Base-by-base conservation (phyloP, 2,888 invertebrate species). In the Archaeoteleia sp. region DNA sequence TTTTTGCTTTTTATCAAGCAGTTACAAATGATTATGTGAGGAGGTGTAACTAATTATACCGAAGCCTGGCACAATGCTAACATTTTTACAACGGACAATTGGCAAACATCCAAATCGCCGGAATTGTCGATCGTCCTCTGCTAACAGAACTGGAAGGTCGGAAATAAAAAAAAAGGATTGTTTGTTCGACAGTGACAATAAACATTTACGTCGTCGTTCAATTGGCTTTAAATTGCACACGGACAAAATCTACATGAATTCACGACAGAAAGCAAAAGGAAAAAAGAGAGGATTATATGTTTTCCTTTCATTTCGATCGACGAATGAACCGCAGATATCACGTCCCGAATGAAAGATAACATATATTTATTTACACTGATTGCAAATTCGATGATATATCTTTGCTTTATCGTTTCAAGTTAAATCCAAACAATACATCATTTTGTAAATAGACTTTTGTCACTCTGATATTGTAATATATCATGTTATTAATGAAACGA, bases 181-280 rank as follows among this genome's bases (percentile, higher is more conserved):
- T 65, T 65, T 65, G 65, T 65, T 37, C 57, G 29, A 51, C 46
- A 35, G 51, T 37, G 55, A 57, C 57, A 57, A 65, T 65, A 65
- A 66, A 66, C 58, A 66, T 66, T 58, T 66, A 54, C 39, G 58
- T 30, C 48, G 53, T 66, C 48, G 54, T 40, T 35, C 46, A 60
- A 66, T 60, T 60, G 66, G 66, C 66, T 66, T 60, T 58, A 58
- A 66, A 58, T 66, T 53, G 58, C 54, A 32, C 20, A 54, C 48
- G 48, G 37, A 17, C 45, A 51, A 48, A 66, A 66, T 58, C 51
- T 66, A 53, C 65, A 54, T 46, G 58, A 57, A 60, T 54, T 53
- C 49, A 15, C 55, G 30, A 51, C 42, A 42, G 53, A 42, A 42
- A 48, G 30, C 49, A 43, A 45, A 25, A 48, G 54, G 15, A 48